Conservation (phyloP, 2,113 vertebrate genomes). For the Genyomyrus donnyi region DNA sequence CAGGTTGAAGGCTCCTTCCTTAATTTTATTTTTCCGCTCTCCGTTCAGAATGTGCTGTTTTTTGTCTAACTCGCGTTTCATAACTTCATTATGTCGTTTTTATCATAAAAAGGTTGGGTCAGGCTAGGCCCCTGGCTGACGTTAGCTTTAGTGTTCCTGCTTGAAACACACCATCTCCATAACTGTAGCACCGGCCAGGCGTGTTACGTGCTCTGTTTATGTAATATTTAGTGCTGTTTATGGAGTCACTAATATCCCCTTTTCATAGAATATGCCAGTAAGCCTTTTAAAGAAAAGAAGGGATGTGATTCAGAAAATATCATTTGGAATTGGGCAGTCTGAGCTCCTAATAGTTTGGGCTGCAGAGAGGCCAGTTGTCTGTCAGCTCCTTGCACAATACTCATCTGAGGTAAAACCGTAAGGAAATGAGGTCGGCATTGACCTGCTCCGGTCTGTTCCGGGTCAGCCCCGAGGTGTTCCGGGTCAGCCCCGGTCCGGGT, state of each 20-base stretch:
- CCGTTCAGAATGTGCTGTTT: background rate
- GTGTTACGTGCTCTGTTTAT: background rate
- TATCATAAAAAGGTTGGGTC: background rate
- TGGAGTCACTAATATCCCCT: constrained; percentile 19
- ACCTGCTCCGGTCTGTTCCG: constrained; percentile 23
- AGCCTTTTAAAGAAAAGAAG: constrained; percentile 25
- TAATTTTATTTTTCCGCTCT: background rate
- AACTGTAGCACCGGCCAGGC: background rate
- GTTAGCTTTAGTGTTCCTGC: background rate
- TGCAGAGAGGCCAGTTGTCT: constrained; percentile 20
- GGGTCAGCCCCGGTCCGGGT: background rate
- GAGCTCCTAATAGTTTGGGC: constrained; percentile 32
- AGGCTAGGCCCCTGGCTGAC: background rate
- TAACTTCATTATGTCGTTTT: background rate
- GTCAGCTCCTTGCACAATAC: background rate
- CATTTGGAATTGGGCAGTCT: constrained; percentile 10
- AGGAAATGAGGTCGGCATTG: constrained; percentile 32
- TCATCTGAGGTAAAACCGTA: constrained; percentile 30
- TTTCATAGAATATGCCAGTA: constrained; percentile 27
- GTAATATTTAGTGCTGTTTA: background rate
- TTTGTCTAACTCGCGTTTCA: background rate
- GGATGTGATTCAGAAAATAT: background rate
- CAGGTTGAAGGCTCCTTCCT: background rate
- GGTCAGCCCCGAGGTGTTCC: background rate
- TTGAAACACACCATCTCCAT: background rate